A percentile compares a stretch with the other conserved stretches of the same genome.
These are phyloP conservation scores for Phalacrocorax pelagicus DNA, from an alignment of 2,113 vertebrate species.

Conservation along the genomic window DNA sequence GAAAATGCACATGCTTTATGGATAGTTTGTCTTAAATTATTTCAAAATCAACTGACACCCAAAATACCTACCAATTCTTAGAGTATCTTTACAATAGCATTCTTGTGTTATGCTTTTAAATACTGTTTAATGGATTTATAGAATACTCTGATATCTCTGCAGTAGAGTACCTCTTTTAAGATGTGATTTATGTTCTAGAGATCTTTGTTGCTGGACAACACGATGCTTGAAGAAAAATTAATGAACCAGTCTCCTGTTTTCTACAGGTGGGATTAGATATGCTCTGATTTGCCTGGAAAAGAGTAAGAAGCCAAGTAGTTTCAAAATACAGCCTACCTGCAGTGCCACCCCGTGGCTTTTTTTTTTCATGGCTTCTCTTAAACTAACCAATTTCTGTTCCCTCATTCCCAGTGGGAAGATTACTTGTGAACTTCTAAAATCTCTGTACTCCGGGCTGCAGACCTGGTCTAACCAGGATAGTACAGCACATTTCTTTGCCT, in stretches of 20 bases:
- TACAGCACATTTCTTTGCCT: neutral
- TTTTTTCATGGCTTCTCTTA: neutral
- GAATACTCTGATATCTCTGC: neutral
- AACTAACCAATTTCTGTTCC: neutral
- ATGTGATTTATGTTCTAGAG: neutral
- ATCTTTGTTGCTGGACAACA: neutral
- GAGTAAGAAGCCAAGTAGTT: neutral
- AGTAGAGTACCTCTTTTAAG: neutral
- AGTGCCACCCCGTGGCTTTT: slow-evolving; percentile 53
- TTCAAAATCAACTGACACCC: neutral
- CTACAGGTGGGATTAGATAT: neutral
- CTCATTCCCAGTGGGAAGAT: rapidly evolving
- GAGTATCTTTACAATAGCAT: neutral
- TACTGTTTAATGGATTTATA: neutral
- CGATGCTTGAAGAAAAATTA: neutral
- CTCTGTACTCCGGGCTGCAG: neutral
- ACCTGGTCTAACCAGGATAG: neutral
- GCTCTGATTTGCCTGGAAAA: slow-evolving; percentile 10
- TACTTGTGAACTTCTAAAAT: neutral
- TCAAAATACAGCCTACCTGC: neutral
- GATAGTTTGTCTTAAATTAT: neutral
- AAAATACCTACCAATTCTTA: neutral
- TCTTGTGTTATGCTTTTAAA: neutral
- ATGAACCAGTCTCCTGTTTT: neutral
- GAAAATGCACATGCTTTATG: neutral